Base-by-base conservation (phyloP, 2,797 vertebrate species). In the Siniperca obscura region DNA sequence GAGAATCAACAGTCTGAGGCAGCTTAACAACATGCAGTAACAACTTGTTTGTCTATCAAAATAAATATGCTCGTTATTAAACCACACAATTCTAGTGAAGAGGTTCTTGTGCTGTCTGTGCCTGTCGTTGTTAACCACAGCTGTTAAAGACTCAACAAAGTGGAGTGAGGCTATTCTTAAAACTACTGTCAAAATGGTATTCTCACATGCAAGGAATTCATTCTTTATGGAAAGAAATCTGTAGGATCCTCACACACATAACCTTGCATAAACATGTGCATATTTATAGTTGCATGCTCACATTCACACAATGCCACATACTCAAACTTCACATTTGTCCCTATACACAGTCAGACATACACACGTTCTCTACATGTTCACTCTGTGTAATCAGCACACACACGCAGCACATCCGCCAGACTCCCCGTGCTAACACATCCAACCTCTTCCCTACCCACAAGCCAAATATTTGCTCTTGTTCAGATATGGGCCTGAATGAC, bases 391-490 rank as follows among this genome's bases (percentile, higher is more conserved):
- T 76, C 78, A 78, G 74, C 52, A 73, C 13, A 50, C 79, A 76
- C 78, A 85, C 48, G 52, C 81, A 74, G 81, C 77, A 86, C 71
- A 89, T 90, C 83, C 79, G 60, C 74, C 84, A 86, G 77, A 85
- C 83, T 88, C 48, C 64, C 78, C 59, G 25, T 76, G 80, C 80
- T 84, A 90, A 93, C 86, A 91, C 70, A 86, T 87, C 83, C 73
- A 78, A 78, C 70, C 74, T 82, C 88, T 89, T 86, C 80, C 92
- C 92, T 72, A 42, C 92, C 93, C 91, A 93, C 90, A 94, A 94
- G 74, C 82, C 86, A 94, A 95, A 96, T 94, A 95, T 95, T 95
- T 94, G 93, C 91, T 89, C 80, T 83, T 78, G 82, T 90, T 93
- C 89, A 87, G 88, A 93, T 90, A 92, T 50, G 76, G 64, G 78